Evolutionary conservation across 2,113 vertebrate species (phyloP).

Genomic region (Probosciger aterrimus): DNA sequence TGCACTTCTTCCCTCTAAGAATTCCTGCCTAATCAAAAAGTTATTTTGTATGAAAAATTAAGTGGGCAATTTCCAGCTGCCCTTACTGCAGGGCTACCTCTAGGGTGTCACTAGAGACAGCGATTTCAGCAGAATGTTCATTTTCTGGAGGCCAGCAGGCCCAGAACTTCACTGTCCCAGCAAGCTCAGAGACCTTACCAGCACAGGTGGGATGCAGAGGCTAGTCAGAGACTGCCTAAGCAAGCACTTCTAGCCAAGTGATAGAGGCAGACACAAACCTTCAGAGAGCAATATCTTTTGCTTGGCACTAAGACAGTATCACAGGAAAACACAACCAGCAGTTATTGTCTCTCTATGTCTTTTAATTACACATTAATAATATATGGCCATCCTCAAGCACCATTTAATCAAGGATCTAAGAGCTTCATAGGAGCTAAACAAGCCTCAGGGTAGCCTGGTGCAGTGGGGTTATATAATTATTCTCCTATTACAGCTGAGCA

Average conservation of each 20-base stretch:
- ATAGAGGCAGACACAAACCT: neutral
- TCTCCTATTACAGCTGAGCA: slow-evolving; percentile 1
- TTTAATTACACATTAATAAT: slow-evolving; percentile 61
- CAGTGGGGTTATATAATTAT: slow-evolving; percentile 43
- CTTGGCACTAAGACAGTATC: neutral
- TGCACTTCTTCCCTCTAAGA: neutral
- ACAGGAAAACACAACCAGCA: slow-evolving; percentile 8
- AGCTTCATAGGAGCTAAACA: slow-evolving; percentile 5
- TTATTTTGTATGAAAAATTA: neutral
- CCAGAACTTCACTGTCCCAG: neutral
- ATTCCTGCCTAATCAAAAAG: neutral
- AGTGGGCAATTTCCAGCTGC: neutral
- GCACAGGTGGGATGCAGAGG: neutral
- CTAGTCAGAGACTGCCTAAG: neutral
- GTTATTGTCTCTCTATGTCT: neutral
- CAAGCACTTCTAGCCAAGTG: neutral
- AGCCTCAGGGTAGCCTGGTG: slow-evolving; percentile 22
- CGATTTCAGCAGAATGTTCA: neutral
- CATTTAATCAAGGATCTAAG: slow-evolving; percentile 33
- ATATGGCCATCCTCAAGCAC: slow-evolving; percentile 29
- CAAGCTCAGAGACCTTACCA: neutral
- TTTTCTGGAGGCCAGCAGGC: neutral
- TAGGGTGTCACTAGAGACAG: neutral
- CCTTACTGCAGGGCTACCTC: neutral
- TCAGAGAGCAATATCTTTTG: neutral